phyloP scores from a whole-genome alignment of 2,797 vertebrate species.

The Gobio occitaniae region DNA sequence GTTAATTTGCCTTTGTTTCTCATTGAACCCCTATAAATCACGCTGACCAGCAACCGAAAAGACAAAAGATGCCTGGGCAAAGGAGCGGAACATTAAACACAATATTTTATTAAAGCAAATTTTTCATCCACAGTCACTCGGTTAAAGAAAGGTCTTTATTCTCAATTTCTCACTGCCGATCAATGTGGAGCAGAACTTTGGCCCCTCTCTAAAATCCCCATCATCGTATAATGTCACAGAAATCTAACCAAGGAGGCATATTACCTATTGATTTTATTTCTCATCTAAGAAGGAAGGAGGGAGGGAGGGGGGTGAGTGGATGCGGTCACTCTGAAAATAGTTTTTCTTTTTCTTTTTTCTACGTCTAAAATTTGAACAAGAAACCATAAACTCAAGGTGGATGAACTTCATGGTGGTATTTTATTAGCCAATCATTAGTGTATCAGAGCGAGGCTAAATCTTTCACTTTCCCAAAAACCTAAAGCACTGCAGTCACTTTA shows the following conservation, averaged over 20 bases:
- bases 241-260: slow-evolving; percentile 54
- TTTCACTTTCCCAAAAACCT: slow-evolving; percentile 55
- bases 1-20: slow-evolving; percentile 26
- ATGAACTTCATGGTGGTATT: slow-evolving; percentile 20
- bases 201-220: slow-evolving; percentile 49
- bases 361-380: slow-evolving; percentile 27
- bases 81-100: slow-evolving; percentile 51
- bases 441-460: slow-evolving; percentile 61
- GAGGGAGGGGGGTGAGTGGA: no score
- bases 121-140: slow-evolving; percentile 29
- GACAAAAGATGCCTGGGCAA: slow-evolving; percentile 28
- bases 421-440: slow-evolving; percentile 23
- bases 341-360: background rate
- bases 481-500: slow-evolving; percentile 36
- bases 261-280: slow-evolving; percentile 63
- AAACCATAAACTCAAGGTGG: slow-evolving; percentile 39
- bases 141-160: slow-evolving; percentile 49
- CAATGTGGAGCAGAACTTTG: slow-evolving; percentile 54
- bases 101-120: slow-evolving; percentile 38
- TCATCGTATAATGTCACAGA: slow-evolving; percentile 58
- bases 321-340: no score
- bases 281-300: slow-evolving; percentile 2
- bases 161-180: slow-evolving; percentile 48
- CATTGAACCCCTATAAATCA: slow-evolving; percentile 34
- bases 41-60: slow-evolving; percentile 36